Evolutionary conservation across 2,888 invertebrate species (phyloP).

Genomic region (Mylabris sibirica): DNA sequence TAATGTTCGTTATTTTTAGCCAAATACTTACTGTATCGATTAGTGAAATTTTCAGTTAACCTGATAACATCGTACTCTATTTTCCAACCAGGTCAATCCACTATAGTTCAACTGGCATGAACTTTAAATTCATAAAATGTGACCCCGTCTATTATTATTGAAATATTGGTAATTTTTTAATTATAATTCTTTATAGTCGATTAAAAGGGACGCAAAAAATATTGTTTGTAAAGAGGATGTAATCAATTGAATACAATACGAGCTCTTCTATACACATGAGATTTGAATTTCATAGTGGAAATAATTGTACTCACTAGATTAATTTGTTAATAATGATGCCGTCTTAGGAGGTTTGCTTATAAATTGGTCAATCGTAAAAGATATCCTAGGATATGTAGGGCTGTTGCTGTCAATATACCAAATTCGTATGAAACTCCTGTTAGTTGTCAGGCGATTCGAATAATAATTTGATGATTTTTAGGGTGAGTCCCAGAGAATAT

Average conservation of each 20-base stretch:
- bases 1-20: too few species aligned
- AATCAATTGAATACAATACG: background rate
- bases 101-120: background rate
- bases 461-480: too few species aligned
- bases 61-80: background rate
- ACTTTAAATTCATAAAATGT: background rate
- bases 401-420: too few species aligned
- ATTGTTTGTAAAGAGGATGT: background rate
- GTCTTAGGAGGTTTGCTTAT: background rate
- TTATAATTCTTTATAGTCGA: too few species aligned
- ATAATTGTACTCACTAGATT: background rate
- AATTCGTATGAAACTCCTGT: too few species aligned
- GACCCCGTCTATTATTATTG: background rate
- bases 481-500: too few species aligned
- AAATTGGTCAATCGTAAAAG: background rate
- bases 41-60: background rate
- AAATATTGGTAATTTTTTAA: too few species aligned
- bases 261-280: background rate
- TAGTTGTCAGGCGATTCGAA: too few species aligned
- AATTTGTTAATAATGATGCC: background rate
- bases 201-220: too few species aligned
- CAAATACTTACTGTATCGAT: background rate
- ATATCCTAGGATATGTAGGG: background rate
- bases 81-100: constrained; percentile 5
- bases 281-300: background rate